A percentile compares a stretch with the other conserved stretches of the same genome.
phyloP scores from a whole-genome alignment of 2,888 invertebrate species.

The Dugesia japonica region DNA sequence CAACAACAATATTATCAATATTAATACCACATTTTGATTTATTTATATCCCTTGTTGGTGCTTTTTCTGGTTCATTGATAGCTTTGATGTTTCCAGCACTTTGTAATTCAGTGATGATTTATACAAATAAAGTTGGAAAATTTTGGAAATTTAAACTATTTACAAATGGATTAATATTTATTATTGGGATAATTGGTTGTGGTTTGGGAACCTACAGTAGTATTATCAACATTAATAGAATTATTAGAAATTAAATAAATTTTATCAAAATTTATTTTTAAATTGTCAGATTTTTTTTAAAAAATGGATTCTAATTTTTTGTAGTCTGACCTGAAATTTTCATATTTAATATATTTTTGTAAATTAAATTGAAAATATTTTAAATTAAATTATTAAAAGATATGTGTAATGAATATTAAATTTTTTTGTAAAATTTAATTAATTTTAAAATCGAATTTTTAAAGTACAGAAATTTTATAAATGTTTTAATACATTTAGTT shows the following conservation, averaged over 20 bases:
- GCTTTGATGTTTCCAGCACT: neutral
- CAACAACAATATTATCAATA: neutral
- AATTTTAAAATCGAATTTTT: no score
- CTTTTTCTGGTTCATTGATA: constrained; percentile 1
- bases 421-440: no score
- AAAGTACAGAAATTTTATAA: no score
- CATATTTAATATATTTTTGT: no score
- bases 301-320: no score
- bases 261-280: no score
- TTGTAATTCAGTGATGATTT: neutral
- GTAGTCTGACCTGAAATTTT: no score
- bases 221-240: neutral
- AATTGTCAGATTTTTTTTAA: no score
- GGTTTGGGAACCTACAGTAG: constrained; percentile 11
- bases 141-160: neutral
- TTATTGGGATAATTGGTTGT: neutral
- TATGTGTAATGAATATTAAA: no score
- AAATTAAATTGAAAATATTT: no score
- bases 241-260: neutral
- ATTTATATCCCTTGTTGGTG: constrained; percentile 23
- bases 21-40: constrained; percentile 20
- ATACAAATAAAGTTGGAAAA: neutral
- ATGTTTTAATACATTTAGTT: no score
- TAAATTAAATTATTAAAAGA: no score
- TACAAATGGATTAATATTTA: neutral